Evolutionary conservation across 2,888 invertebrate species (phyloP).

Genomic region (Iphiclides podalirius): DNA sequence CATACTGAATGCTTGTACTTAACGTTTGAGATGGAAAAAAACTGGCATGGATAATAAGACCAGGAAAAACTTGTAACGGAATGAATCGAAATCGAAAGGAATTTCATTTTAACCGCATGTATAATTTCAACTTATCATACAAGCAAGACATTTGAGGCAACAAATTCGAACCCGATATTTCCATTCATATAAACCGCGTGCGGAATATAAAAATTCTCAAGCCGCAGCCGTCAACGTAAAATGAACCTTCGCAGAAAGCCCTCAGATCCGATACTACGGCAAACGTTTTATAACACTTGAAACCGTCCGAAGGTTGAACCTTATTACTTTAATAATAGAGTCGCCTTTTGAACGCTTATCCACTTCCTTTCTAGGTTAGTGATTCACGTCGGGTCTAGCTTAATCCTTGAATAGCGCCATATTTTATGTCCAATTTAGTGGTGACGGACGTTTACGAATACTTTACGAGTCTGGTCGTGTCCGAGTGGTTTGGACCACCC

Average conservation of each 20-base stretch:
- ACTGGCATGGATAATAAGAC: no score
- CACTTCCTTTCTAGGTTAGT: conserved; percentile 12
- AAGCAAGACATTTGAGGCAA: conserved; percentile 1
- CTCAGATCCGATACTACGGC: neutral
- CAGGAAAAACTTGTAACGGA: no score
- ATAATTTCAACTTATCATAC: neutral
- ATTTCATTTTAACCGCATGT: neutral
- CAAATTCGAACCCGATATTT: conserved; percentile 11
- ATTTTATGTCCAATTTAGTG: conserved; percentile 41
- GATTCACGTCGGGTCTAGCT: conserved; percentile 28
- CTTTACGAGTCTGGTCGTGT: conserved; percentile 34
- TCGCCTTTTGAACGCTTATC: conserved; percentile 5
- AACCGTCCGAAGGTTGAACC: neutral
- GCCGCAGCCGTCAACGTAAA: neutral
- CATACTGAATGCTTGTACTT: no score
- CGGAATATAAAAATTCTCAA: conserved; percentile 7
- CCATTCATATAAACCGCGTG: conserved; percentile 6
- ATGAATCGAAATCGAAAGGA: conserved; percentile 1
- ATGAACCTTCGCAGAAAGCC: neutral
- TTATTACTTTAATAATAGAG: neutral
- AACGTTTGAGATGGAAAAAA: no score
- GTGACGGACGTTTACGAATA: conserved; percentile 31
- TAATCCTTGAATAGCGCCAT: conserved; percentile 33
- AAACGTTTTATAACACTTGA: neutral
- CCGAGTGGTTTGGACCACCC: conserved; percentile 35